Percentiles rank a stretch among this genome's conserved stretches.
phyloP scores from a whole-genome alignment of 2,113 vertebrate genomes.

The Polyodon spathula region DNA sequence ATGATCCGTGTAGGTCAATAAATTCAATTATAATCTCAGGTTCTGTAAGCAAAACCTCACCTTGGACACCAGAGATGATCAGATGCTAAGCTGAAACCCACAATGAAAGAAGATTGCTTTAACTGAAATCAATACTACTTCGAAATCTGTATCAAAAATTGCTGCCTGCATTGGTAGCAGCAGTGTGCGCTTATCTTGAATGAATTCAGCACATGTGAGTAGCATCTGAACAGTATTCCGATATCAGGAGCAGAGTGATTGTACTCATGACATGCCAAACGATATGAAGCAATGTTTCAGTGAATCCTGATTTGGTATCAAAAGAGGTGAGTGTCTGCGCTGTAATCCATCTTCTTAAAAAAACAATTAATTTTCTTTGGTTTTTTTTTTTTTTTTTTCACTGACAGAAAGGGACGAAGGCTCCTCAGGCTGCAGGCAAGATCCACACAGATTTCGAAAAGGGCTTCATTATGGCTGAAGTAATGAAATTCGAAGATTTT shows the following conservation, averaged over 20 bases:
- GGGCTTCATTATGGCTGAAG: slow-evolving; percentile 94
- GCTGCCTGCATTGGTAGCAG: slow-evolving; percentile 57
- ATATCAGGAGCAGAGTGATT: slow-evolving; percentile 41
- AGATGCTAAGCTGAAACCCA: slow-evolving; percentile 60
- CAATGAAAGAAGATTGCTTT: slow-evolving; percentile 59
- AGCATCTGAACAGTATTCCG: slow-evolving; percentile 35
- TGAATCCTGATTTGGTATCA: slow-evolving; percentile 40
- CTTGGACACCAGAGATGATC: slow-evolving; percentile 53
- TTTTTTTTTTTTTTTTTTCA: slow-evolving; percentile 42
- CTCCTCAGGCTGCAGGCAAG: slow-evolving; percentile 89
- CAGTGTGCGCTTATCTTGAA: slow-evolving; percentile 60
- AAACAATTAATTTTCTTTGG: slow-evolving; percentile 66
- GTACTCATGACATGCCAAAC: slow-evolving; percentile 32
- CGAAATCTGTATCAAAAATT: slow-evolving; percentile 56
- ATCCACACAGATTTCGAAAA: slow-evolving; percentile 85
- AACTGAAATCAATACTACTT: slow-evolving; percentile 77
- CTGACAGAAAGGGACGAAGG: slow-evolving; percentile 86
- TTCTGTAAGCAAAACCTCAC: slow-evolving; percentile 60
- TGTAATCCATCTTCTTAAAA: slow-evolving; percentile 72
- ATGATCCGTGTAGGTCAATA: slow-evolving; percentile 34
- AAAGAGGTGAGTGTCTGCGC: slow-evolving; percentile 53
- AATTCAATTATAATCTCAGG: slow-evolving; percentile 32
- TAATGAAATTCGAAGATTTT: slow-evolving; percentile 96
- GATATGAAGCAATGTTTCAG: slow-evolving; percentile 44
- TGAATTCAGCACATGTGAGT: slow-evolving; percentile 34